phyloP scores from a whole-genome alignment of 2,113 vertebrate genomes.

The Crotalus helleri region DNA sequence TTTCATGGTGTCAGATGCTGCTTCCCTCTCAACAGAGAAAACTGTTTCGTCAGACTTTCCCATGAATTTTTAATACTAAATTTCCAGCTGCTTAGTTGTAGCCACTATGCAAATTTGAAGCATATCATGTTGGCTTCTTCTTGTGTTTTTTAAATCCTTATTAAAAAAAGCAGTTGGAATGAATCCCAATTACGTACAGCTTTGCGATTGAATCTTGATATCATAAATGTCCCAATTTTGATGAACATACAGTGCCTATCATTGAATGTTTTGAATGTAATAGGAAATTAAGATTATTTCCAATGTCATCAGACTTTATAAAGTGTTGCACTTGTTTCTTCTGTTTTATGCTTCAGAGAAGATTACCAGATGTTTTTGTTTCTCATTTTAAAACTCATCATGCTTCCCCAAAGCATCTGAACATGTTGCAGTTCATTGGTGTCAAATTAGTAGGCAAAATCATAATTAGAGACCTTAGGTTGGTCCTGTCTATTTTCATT shows the following conservation, averaged over 20 bases:
- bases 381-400: neutral
- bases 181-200: neutral
- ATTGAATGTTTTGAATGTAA: neutral
- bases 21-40: neutral
- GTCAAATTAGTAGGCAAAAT: neutral
- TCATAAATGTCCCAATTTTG: neutral
- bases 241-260: neutral
- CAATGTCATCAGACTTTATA: neutral
- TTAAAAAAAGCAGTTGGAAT: neutral
- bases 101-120: conserved; percentile 6
- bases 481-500: neutral
- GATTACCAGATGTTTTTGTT: neutral
- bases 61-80: neutral
- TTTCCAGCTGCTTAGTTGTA: conserved; percentile 11
- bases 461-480: neutral
- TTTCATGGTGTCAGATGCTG: neutral
- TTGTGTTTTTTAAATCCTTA: neutral
- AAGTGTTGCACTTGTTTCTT: neutral
- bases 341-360: neutral
- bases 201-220: neutral
- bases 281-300: neutral
- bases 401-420: neutral
- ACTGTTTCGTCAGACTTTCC: neutral
- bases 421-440: neutral
- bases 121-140: conserved; percentile 3